Percentiles rank a stretch among this genome's conserved stretches.
Evolutionary conservation across 2,888 invertebrate species (phyloP).

Genomic region (Pycnomerus fuliginosus): DNA sequence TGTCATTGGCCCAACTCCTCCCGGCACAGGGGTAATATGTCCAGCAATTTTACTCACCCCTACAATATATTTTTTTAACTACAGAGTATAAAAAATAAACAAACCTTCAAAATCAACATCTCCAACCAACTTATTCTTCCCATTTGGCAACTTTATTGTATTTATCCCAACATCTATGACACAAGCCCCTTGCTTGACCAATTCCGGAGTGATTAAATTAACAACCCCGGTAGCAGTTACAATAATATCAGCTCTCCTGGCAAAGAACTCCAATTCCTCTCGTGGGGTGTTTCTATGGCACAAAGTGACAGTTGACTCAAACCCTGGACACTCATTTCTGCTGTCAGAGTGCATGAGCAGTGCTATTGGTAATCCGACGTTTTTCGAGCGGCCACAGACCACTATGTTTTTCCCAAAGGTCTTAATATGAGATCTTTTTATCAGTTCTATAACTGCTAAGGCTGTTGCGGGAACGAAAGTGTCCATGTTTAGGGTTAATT

Average conservation of each 20-base stretch:
- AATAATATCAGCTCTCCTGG: conserved; percentile 75
- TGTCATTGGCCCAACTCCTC: conserved; percentile 93
- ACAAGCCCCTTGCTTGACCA: conserved; percentile 87
- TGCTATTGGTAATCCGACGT: conserved; percentile 88
- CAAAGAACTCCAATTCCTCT: conserved; percentile 69
- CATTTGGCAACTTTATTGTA: conserved; percentile 63
- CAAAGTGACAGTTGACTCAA: conserved; percentile 87
- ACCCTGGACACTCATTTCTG: conserved; percentile 66
- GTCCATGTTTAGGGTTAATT: conserved; percentile 70
- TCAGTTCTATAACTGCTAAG: conserved; percentile 69
- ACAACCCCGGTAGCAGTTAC: conserved; percentile 77
- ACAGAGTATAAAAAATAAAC: conserved; percentile 22
- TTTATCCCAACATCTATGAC: conserved; percentile 89
- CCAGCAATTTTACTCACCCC: conserved; percentile 79
- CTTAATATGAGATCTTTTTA: conserved; percentile 69
- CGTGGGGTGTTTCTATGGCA: conserved; percentile 86
- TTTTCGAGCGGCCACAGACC: conserved; percentile 86
- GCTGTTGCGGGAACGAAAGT: conserved; percentile 80
- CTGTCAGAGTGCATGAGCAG: conserved; percentile 80
- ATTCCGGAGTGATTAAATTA: conserved; percentile 73
- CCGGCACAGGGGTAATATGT: conserved; percentile 85
- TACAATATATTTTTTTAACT: conserved; percentile 45
- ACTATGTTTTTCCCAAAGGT: conserved; percentile 87
- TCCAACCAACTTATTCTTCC: conserved; percentile 76
- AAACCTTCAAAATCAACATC: conserved; percentile 86